phyloP scores from a whole-genome alignment of 2,113 vertebrate species.

The Siniperca knerii region DNA sequence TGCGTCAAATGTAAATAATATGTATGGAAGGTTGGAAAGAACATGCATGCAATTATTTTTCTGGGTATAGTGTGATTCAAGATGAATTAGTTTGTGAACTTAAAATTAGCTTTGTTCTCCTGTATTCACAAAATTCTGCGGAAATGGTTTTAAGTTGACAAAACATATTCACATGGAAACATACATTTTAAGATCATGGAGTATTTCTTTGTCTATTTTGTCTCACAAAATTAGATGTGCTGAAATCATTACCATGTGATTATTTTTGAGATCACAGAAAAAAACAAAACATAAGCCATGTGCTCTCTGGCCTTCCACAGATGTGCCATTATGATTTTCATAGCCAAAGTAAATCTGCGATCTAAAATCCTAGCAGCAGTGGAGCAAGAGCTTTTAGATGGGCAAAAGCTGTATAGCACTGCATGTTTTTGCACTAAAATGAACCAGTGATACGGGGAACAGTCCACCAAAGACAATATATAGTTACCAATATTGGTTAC shows the following conservation, averaged over 20 bases:
- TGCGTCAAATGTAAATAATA: not conserved
- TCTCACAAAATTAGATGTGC: not conserved
- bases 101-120: not conserved
- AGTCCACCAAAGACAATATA: no score
- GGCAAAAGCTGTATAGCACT: no score
- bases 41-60: no score
- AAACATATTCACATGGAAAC: not conserved
- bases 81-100: not conserved
- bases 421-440: not conserved
- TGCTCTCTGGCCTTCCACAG: not conserved
- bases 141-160: not conserved
- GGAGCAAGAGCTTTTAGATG: not conserved
- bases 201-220: not conserved
- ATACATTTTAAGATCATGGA: not conserved
- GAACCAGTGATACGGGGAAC: not conserved
- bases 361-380: not conserved
- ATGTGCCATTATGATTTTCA: not conserved
- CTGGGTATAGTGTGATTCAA: not conserved
- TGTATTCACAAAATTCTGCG: not conserved
- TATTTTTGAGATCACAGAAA: not conserved
- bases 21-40: not conserved
- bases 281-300: not conserved
- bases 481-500: not conserved
- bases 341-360: not conserved
- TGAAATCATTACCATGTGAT: not conserved